Conservation (phyloP, 2,888 invertebrate genomes). For the Ethmia dodecea region DNA sequence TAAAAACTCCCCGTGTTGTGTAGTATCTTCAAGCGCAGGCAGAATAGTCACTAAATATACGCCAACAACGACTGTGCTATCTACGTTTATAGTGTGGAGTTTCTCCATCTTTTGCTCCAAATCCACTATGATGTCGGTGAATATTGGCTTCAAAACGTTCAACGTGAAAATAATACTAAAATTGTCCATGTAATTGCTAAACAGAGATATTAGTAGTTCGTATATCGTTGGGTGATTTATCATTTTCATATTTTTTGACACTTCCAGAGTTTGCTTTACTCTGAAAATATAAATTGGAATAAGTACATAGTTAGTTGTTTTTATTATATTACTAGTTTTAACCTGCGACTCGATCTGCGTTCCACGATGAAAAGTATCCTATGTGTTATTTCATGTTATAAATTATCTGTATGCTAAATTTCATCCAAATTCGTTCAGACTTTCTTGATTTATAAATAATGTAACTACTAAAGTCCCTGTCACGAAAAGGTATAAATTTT, state of each 20-base stretch:
- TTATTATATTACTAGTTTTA: too few species aligned
- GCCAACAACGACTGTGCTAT: slow-evolving; percentile 77
- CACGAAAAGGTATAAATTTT: too few species aligned
- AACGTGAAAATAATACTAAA: slow-evolving; percentile 82
- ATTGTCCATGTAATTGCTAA: slow-evolving; percentile 73
- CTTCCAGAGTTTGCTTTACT: slow-evolving; percentile 57
- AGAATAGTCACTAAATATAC: slow-evolving; percentile 79
- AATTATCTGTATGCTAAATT: too few species aligned
- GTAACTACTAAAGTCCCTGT: too few species aligned
- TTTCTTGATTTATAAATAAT: too few species aligned
- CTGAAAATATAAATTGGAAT: slow-evolving; percentile 51
- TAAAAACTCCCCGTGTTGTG: slow-evolving; percentile 72
- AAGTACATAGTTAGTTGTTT: too few species aligned
- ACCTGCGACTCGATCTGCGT: too few species aligned
- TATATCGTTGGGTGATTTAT: slow-evolving; percentile 51
- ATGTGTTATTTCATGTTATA: too few species aligned
- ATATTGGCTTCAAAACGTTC: slow-evolving; percentile 75
- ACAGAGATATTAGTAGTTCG: slow-evolving; percentile 50
- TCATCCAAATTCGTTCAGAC: too few species aligned
- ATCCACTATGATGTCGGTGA: slow-evolving; percentile 74
- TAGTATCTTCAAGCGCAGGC: slow-evolving; percentile 63
- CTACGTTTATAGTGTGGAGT: slow-evolving; percentile 66
- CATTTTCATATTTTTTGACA: slow-evolving; percentile 44
- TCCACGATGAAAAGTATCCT: too few species aligned
- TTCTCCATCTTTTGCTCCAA: slow-evolving; percentile 80